These are phyloP conservation scores for Xenopus laevis DNA, from an alignment of 2,113 vertebrate species.

Conservation along the genomic window DNA sequence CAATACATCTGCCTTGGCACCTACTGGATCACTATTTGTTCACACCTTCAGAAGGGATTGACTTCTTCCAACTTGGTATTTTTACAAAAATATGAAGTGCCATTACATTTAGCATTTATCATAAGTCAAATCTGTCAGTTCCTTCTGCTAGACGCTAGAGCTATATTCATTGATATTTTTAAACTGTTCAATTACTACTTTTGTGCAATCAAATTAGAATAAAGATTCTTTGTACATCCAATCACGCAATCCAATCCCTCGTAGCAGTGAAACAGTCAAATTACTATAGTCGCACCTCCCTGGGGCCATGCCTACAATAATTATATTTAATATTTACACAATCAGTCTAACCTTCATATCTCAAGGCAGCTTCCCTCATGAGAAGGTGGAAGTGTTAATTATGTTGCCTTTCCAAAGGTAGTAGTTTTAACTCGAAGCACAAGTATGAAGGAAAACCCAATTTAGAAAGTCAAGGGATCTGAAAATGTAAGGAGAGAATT, in stretches of 20 bases:
- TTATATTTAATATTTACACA: constrained; percentile 45
- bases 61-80: too few species aligned
- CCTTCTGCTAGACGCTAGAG: neutral
- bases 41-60: too few species aligned
- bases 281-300: constrained; percentile 13
- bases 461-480: neutral
- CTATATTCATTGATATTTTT: neutral
- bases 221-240: constrained; percentile 5
- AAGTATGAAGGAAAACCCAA: constrained; percentile 17
- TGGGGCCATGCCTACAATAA: constrained; percentile 25
- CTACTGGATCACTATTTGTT: too few species aligned
- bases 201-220: constrained; percentile 11
- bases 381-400: constrained; percentile 41
- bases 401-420: constrained; percentile 27
- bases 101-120: too few species aligned
- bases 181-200: neutral
- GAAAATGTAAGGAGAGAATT: neutral
- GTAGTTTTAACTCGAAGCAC: constrained; percentile 26
- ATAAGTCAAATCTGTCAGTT: too few species aligned
- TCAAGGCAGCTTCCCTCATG: constrained; percentile 24
- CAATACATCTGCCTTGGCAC: too few species aligned
- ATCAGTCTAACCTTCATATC: constrained; percentile 39
- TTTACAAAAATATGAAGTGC: neutral
- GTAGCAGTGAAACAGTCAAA: constrained; percentile 17
- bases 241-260: neutral